These are phyloP conservation scores for Pristionchus japonicus DNA, from an alignment of 2,888 invertebrate species.

Conservation along the genomic window DNA sequence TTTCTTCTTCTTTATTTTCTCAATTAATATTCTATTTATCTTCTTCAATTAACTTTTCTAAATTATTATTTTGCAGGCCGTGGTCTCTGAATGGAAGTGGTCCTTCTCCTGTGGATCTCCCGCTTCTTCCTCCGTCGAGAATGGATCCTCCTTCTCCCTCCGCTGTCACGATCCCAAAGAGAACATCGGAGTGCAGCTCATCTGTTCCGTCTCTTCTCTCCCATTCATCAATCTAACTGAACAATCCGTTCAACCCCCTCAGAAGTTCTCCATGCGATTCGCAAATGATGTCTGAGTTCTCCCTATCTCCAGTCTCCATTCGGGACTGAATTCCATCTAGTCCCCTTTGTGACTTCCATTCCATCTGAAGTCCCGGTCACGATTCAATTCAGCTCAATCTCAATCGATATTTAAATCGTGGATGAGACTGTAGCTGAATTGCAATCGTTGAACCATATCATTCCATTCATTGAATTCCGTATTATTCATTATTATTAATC, in stretches of 20 bases:
- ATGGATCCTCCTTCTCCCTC: conserved; percentile 90
- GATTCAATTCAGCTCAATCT: conserved; percentile 40
- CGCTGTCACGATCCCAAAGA: conserved; percentile 77
- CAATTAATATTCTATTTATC: too few species aligned
- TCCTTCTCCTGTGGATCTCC: conserved; percentile 93
- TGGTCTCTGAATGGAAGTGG: conserved; percentile 86
- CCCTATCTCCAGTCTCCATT: background rate
- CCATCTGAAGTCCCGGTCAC: conserved; percentile 39
- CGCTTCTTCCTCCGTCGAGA: conserved; percentile 87
- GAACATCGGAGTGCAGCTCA: conserved; percentile 91
- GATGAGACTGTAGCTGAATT: conserved; percentile 1
- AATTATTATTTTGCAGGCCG: conserved; percentile 50
- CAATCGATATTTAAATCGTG: background rate
- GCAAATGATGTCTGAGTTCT: conserved; percentile 53
- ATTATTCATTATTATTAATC: background rate
- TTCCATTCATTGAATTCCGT: conserved; percentile 36
- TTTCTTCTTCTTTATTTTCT: too few species aligned
- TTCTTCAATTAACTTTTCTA: too few species aligned
- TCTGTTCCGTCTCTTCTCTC: conserved; percentile 87
- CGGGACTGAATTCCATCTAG: background rate
- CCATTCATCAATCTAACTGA: conserved; percentile 96
- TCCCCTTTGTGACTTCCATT: conserved; percentile 1
- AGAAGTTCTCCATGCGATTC: conserved; percentile 62
- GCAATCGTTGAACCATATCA: conserved; percentile 43
- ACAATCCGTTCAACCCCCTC: conserved; percentile 78